These are phyloP conservation scores for Callinectes sapidus DNA, from an alignment of 2,888 invertebrate genomes.

Conservation along the genomic window DNA sequence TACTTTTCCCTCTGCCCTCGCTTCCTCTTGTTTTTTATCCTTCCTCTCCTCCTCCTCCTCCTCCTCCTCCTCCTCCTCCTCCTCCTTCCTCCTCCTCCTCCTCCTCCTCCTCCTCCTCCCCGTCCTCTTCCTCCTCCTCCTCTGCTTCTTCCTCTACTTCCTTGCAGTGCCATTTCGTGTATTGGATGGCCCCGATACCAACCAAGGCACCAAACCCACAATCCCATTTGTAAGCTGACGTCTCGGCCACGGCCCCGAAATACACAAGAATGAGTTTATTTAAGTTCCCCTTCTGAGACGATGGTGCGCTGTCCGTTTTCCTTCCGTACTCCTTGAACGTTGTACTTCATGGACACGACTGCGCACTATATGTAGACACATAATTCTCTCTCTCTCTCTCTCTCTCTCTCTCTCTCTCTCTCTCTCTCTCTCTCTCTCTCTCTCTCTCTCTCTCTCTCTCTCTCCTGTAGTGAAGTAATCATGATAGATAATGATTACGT, in stretches of 20 bases:
- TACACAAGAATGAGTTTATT: slow-evolving; percentile 21
- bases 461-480: neutral
- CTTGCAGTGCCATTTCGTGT: slow-evolving; percentile 9
- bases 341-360: neutral
- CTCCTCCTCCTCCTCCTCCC: neutral
- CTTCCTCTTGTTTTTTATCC: neutral
- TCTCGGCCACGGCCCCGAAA: neutral
- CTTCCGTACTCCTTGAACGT: neutral
- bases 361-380: neutral
- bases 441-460: neutral
- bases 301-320: neutral
- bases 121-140: neutral
- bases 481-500: neutral
- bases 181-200: slow-evolving; percentile 21
- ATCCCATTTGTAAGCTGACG: neutral
- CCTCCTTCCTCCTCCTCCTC: neutral
- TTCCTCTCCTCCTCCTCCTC: neutral
- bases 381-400: neutral
- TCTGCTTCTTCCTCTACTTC: neutral
- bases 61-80: neutral
- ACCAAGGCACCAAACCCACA: neutral
- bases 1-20: neutral
- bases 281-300: neutral
- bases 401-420: neutral
- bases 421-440: slow-evolving; percentile 1